phyloP scores from a whole-genome alignment of 2,888 invertebrate species.

The Onthophagus sagittarius region DNA sequence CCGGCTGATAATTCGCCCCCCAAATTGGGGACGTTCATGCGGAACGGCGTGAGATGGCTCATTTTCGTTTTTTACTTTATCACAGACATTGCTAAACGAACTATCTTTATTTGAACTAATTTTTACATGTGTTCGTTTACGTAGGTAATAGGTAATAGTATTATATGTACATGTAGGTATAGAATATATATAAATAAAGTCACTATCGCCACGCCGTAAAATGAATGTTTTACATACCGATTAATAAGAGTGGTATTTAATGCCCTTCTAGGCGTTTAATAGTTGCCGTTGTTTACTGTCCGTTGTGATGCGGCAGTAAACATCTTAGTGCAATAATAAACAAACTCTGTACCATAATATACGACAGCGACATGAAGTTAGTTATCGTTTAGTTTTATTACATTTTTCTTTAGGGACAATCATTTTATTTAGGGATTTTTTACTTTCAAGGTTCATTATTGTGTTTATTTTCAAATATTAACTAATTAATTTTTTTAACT shows the following conservation, averaged over 20 bases:
- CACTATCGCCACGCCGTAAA: background rate
- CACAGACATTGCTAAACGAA: background rate
- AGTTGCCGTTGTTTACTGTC: background rate
- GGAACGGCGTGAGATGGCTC: conserved; percentile 48
- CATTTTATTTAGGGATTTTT: background rate
- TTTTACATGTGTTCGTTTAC: background rate
- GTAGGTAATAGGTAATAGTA: background rate
- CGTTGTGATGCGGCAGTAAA: background rate
- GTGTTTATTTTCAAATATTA: background rate
- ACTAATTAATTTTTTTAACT: no score
- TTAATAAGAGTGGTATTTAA: background rate
- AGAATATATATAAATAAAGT: background rate
- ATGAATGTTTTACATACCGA: background rate
- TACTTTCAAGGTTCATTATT: background rate
- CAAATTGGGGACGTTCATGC: conserved; percentile 46
- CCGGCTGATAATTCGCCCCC: conserved; percentile 56
- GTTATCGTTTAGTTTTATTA: background rate
- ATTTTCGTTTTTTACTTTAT: conserved; percentile 28
- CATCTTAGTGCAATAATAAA: background rate
- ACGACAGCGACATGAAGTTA: background rate
- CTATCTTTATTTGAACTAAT: background rate
- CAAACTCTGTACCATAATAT: background rate
- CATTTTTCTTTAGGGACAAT: background rate
- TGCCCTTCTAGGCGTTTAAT: background rate
- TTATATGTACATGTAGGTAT: no score